Conservation (phyloP, 2,797 vertebrate species). For the Eremophila alpestris region DNA sequence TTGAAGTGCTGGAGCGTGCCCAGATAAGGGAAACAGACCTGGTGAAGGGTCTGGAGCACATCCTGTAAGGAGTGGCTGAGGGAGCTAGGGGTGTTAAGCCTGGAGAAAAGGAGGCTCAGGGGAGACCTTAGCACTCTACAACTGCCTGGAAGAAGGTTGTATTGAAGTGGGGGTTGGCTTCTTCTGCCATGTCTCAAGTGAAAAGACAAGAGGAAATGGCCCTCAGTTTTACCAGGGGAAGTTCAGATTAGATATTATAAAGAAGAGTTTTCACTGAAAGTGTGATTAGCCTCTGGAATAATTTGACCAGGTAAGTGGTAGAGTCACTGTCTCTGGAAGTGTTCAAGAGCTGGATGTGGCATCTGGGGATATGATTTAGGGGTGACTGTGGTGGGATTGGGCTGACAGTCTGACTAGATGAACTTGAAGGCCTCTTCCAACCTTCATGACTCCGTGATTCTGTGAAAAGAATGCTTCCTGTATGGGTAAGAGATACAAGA, state of each 20-base stretch:
- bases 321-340: background rate
- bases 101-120: background rate
- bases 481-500: background rate
- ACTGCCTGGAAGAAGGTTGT: background rate
- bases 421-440: background rate
- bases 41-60: background rate
- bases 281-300: background rate
- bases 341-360: background rate
- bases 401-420: background rate
- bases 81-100: background rate
- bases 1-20: background rate
- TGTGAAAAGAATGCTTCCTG: background rate
- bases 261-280: background rate
- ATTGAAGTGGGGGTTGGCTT: background rate
- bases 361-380: background rate
- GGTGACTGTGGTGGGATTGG: background rate
- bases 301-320: background rate
- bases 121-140: background rate
- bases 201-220: background rate
- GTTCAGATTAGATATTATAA: background rate
- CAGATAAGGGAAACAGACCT: background rate
- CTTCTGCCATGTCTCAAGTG: background rate
- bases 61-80: background rate
- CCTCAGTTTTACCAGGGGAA: background rate
- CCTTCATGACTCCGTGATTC: background rate